Percentiles rank a stretch among this genome's conserved stretches.
Conservation (phyloP, 35 echinoderm and acorn worm species). For the Heliocidaris erythrogramma region DNA sequence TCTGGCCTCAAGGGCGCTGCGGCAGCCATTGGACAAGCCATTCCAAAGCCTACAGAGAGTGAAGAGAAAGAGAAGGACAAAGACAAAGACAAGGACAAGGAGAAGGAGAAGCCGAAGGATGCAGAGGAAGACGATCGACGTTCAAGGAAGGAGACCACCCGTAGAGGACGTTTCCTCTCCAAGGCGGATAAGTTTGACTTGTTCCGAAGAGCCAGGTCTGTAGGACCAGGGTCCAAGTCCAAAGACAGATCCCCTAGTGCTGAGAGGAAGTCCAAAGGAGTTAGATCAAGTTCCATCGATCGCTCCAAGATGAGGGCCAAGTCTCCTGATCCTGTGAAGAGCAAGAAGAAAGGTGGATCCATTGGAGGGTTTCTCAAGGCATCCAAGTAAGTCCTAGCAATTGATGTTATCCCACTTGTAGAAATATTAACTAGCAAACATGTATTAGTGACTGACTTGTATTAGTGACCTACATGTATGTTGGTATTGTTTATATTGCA, state of each 20-base stretch:
- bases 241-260: slow-evolving; percentile 80
- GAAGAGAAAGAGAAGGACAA: slow-evolving; percentile 53
- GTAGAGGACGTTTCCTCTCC: slow-evolving; percentile 70
- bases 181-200: slow-evolving; percentile 78
- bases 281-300: slow-evolving; percentile 63
- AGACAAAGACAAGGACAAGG: slow-evolving; percentile 59
- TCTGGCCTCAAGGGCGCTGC: slow-evolving; percentile 80
- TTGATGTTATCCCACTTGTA: background rate
- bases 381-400: slow-evolving; percentile 73
- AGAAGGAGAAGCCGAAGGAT: slow-evolving; percentile 64
- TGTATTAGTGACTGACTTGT: background rate
- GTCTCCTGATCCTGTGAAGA: slow-evolving; percentile 57
- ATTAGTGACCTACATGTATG: background rate
- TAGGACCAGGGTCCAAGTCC: slow-evolving; percentile 65
- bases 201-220: slow-evolving; percentile 76
- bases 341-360: slow-evolving; percentile 72
- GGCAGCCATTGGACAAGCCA: slow-evolving; percentile 73
- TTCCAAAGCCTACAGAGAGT: slow-evolving; percentile 61
- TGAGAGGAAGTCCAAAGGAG: slow-evolving; percentile 52
- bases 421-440: background rate
- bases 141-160: slow-evolving; percentile 75
- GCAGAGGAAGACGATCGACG: slow-evolving; percentile 66
- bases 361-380: slow-evolving; percentile 76
- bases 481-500: background rate
- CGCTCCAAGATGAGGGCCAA: slow-evolving; percentile 58